A percentile compares a stretch with the other conserved stretches of the same genome.
phyloP scores from a whole-genome alignment of 2,113 vertebrate species.

The Gallinago media region DNA sequence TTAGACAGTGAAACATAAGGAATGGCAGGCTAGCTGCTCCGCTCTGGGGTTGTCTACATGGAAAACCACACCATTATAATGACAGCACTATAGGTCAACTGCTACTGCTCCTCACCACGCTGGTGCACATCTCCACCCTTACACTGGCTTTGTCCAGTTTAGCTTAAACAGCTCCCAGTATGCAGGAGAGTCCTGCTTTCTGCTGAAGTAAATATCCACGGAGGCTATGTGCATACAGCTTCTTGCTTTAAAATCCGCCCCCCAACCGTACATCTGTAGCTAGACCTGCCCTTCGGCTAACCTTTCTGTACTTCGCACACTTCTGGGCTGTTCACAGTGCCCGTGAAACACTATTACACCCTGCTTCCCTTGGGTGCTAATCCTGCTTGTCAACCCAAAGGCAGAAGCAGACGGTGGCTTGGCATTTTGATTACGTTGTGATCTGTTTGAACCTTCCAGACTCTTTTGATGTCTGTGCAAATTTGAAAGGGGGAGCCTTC shows the following conservation, averaged over 20 bases:
- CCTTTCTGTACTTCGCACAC: conserved; percentile 56
- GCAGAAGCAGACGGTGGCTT: conserved; percentile 61
- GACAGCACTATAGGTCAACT: conserved; percentile 65
- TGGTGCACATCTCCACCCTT: conserved; percentile 3
- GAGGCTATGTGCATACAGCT: not conserved
- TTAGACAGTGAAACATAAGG: conserved; percentile 64
- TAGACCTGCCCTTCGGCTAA: conserved; percentile 63
- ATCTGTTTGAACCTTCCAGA: conserved; percentile 72
- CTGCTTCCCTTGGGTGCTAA: conserved; percentile 67
- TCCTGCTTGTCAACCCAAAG: conserved; percentile 66
- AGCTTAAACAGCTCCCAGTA: conserved; percentile 4
- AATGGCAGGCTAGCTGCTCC: conserved; percentile 46
- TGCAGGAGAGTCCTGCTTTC: conserved; percentile 21
- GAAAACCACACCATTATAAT: conserved; percentile 65
- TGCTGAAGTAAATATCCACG: conserved; percentile 4
- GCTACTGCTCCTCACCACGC: not conserved
- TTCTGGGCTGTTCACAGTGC: conserved; percentile 55
- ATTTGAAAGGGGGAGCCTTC: conserved; percentile 56
- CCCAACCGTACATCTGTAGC: not conserved
- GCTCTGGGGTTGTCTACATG: conserved; percentile 33
- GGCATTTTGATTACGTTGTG: conserved; percentile 67
- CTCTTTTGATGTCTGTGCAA: conserved; percentile 67
- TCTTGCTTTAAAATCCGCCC: conserved; percentile 20
- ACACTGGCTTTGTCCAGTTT: conserved; percentile 12
- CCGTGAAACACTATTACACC: conserved; percentile 70